Base-by-base conservation (phyloP, 35 echinoderm and acorn worm species). In the Diadema setosum region DNA sequence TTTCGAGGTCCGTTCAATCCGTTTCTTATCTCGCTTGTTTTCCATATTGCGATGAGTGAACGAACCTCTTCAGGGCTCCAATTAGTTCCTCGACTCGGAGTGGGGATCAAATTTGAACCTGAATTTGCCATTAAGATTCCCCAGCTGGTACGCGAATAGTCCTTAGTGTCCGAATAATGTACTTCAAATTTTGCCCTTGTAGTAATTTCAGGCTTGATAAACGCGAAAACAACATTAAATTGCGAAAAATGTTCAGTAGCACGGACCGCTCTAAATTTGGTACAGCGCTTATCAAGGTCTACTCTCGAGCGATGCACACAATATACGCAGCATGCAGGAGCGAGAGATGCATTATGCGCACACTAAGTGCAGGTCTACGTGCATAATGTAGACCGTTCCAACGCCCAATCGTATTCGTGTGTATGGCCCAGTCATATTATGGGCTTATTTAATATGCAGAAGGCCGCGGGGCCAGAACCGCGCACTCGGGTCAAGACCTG, bases 311-410 rank as follows among this genome's bases (percentile, higher is more conserved):
- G 37, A 41, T 42, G 73, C 73, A 78, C 73, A 78, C 73, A 44
- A 78, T 40, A 11, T 11, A 52, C 48, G 48, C 48, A 42, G 44
- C 21, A 78, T 78, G 73, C 35, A 78, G n/a, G n/a, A n/a, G 11
- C 37, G 23, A 42, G 44, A 3, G 40, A 78, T 36, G 73, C 73
- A 78, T 78, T 78, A 44, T 78, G 73, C 73, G 73, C 73, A 78
- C 73, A 78, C 73, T 42, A 78, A 78, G 73, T 78, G 73, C 73
- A 78, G 73, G 73, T 78, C 73, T 78, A 78, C 73, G 73, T 78
- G 73, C 73, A 78, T 78, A 78, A 78, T 67, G 73, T 78, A 78
- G 73, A 78, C 73, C 73, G 73, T 43, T 78, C 73, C 21, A 78
- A 78, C 73, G 73, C 73, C 73, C 73, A 78, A 78, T 78, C 3